Conservation (phyloP, 2,797 vertebrate species). For the Micromesistius poutassou region DNA sequence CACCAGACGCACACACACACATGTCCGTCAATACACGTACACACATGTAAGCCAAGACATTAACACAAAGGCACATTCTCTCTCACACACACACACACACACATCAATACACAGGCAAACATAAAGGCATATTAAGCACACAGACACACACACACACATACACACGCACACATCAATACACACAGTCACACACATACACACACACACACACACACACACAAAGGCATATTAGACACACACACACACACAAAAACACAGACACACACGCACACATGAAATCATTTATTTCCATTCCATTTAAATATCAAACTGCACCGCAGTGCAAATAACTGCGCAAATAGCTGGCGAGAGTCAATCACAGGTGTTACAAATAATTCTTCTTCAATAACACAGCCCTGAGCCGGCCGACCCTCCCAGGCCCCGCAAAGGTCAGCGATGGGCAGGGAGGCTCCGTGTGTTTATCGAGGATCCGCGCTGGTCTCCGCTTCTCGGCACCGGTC, state of each 20-base stretch:
- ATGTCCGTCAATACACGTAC: neutral
- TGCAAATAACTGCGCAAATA: slow-evolving; percentile 20
- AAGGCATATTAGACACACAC: neutral
- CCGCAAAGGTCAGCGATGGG: slow-evolving; percentile 66
- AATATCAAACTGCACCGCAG: neutral
- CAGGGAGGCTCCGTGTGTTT: slow-evolving; percentile 65
- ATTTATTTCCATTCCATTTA: slow-evolving; percentile 5
- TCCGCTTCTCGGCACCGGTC: slow-evolving; percentile 45
- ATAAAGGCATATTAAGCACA: slow-evolving; percentile 1
- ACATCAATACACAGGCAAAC: slow-evolving; percentile 7
- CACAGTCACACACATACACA: too few species aligned
- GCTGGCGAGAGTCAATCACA: slow-evolving; percentile 42
- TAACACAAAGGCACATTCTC: slow-evolving; percentile 13
- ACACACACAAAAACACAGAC: slow-evolving; percentile 1
- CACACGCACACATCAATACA: neutral
- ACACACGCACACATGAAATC: neutral
- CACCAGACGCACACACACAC: neutral
- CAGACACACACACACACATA: slow-evolving; percentile 3
- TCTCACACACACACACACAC: slow-evolving; percentile 1
- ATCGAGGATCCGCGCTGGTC: slow-evolving; percentile 59
- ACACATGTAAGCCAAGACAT: slow-evolving; percentile 74
- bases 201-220: neutral
- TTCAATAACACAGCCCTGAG: slow-evolving; percentile 67
- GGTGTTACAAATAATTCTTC: slow-evolving; percentile 58
- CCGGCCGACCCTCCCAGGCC: slow-evolving; percentile 58